Percentiles rank a stretch among this genome's conserved stretches.
Conservation (phyloP, 2,888 invertebrate genomes). For the Orthosia gothica region DNA sequence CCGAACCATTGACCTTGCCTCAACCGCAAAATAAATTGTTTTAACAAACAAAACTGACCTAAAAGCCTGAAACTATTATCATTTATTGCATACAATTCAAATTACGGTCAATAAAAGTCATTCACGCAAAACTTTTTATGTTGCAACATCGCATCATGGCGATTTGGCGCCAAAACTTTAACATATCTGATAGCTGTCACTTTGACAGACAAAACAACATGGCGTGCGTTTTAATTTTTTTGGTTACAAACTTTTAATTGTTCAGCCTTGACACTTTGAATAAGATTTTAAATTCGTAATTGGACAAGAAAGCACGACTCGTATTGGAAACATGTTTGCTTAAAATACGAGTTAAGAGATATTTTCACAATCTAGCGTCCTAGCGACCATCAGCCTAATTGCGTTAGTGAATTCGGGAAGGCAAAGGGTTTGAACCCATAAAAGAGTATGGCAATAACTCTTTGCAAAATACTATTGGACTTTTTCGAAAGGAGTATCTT, state of each 20-base stretch:
- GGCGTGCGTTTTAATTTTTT: background rate
- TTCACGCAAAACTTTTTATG: conserved; percentile 39
- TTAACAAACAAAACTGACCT: conserved; percentile 34
- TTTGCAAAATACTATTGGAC: too few relatives aligned
- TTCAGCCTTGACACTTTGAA: conserved; percentile 31
- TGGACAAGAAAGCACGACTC: conserved; percentile 30
- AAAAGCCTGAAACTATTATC: conserved; percentile 18
- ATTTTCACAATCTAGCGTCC: background rate
- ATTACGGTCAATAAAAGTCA: conserved; percentile 47
- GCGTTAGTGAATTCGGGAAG: too few relatives aligned
- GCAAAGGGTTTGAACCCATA: too few relatives aligned
- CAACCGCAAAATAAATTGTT: conserved; percentile 38
- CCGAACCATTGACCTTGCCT: conserved; percentile 42
- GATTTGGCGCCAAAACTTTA: conserved; percentile 35
- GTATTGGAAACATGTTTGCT: conserved; percentile 7
- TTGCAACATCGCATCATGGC: conserved; percentile 23
- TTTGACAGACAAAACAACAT: conserved; percentile 9
- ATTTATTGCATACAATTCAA: conserved; percentile 41
- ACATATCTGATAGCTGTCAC: conserved; percentile 33
- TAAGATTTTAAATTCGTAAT: conserved; percentile 17
- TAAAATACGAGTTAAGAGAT: background rate
- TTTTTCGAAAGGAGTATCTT: too few relatives aligned
- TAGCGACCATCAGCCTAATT: background rate
- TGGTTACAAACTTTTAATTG: background rate
- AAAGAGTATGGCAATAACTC: too few relatives aligned